Evolutionary conservation across 1,140 invertebrate genomes (phyloP).

Genomic region (Heterodera schachtii): DNA sequence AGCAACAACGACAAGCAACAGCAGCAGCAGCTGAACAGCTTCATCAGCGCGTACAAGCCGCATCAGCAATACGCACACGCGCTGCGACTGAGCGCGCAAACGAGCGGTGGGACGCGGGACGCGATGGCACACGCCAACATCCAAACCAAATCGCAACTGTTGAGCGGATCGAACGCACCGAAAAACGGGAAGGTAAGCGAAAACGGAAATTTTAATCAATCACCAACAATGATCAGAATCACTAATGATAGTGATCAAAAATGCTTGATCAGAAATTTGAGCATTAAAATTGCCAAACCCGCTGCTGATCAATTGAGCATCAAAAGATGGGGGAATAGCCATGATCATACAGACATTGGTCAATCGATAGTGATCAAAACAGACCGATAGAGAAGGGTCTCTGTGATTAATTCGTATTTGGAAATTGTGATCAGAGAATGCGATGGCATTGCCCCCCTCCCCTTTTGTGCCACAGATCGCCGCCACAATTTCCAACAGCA

Average conservation of each 20-base stretch:
- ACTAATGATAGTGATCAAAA: too few species aligned
- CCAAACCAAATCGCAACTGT: slow-evolving; percentile 24
- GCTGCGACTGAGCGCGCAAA: slow-evolving; percentile 18
- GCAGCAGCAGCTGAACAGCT: slow-evolving; percentile 20
- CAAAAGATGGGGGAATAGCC: too few species aligned
- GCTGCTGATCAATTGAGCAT: too few species aligned
- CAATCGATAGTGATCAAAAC: too few species aligned
- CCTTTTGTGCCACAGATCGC: neutral
- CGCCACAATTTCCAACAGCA: slow-evolving; percentile 20
- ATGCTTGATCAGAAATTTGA: too few species aligned
- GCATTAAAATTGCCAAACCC: too few species aligned
- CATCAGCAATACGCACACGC: slow-evolving; percentile 22
- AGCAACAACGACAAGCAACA: slow-evolving; percentile 1
- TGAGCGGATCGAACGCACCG: neutral
- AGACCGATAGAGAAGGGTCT: too few species aligned
- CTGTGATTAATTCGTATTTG: too few species aligned
- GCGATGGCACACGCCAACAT: slow-evolving; percentile 26
- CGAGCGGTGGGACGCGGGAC: slow-evolving; percentile 14
- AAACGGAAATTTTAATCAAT: too few species aligned
- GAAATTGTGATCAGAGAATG: neutral
- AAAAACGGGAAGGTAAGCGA: slow-evolving; percentile 8
- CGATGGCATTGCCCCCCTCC: neutral
- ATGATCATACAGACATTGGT: too few species aligned
- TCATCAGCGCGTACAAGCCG: slow-evolving; percentile 21
- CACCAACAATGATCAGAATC: too few species aligned